Percentiles rank a stretch among this genome's conserved stretches.
Conservation (phyloP, 2,888 invertebrate genomes). For the Archips crataeganus region DNA sequence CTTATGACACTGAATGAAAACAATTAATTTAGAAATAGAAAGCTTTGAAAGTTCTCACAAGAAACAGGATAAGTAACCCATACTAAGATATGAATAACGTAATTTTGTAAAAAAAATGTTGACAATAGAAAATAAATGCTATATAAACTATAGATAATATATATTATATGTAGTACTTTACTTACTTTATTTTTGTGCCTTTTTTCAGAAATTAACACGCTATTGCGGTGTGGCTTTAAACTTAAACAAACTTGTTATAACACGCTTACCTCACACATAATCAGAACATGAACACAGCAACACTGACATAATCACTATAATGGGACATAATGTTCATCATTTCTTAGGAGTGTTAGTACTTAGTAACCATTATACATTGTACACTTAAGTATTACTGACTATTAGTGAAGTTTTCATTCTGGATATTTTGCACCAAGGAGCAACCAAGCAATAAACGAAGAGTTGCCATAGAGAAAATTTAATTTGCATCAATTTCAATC, state of each 20-base stretch:
- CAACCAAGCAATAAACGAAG: too few relatives aligned
- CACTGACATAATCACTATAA: not conserved
- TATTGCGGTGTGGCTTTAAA: constrained; percentile 22
- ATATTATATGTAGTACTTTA: not conserved
- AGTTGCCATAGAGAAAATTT: too few relatives aligned
- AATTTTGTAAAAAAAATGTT: not conserved
- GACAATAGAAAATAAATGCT: not conserved
- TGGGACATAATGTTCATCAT: not conserved
- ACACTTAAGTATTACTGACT: too few relatives aligned
- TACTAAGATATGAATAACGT: not conserved
- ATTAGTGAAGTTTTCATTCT: not conserved
- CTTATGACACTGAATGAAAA: too few relatives aligned
- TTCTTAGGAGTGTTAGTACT: not conserved
- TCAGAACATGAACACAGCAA: not conserved
- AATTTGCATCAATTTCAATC: too few relatives aligned
- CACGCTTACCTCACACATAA: not conserved
- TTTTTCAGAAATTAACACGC: not conserved
- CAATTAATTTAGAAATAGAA: too few relatives aligned
- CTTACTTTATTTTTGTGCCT: not conserved
- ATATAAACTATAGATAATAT: too few relatives aligned
- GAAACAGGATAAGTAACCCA: too few relatives aligned
- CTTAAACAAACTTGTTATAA: not conserved
- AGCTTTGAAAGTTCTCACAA: too few relatives aligned
- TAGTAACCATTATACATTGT: not conserved
- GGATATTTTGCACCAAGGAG: not conserved